These are phyloP conservation scores for Misgurnus anguillicaudatus DNA, from an alignment of 2,113 vertebrate genomes.

Conservation along the genomic window DNA sequence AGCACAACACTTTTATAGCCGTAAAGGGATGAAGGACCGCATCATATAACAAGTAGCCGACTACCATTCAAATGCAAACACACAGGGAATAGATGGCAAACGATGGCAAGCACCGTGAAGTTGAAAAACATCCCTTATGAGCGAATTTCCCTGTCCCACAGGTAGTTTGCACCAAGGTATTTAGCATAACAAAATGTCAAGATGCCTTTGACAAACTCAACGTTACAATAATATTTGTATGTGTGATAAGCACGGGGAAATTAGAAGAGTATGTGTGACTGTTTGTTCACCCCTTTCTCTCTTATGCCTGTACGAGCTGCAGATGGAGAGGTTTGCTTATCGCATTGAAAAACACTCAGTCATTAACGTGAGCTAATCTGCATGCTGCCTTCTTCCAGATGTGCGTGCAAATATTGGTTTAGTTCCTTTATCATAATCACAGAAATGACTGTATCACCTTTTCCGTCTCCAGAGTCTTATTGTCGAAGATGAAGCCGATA, in stretches of 20 bases:
- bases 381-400: conserved; percentile 28
- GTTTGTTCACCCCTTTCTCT: conserved; percentile 41
- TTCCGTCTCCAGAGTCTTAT: conserved; percentile 95
- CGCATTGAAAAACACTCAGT: conserved; percentile 8
- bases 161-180: conserved; percentile 39
- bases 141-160: background rate
- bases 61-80: conserved; percentile 48
- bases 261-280: conserved; percentile 46
- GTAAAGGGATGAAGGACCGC: conserved; percentile 48
- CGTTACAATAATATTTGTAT: conserved; percentile 45
- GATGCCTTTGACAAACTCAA: conserved; percentile 40
- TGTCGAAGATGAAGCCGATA: conserved; percentile 94
- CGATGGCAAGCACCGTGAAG: background rate
- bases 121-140: background rate
- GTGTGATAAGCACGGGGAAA: conserved; percentile 37
- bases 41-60: conserved; percentile 62
- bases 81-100: conserved; percentile 19
- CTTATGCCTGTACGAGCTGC: conserved; percentile 42
- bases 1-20: conserved; percentile 59
- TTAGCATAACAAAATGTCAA: conserved; percentile 38
- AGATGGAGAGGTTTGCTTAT: conserved; percentile 52
- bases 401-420: conserved; percentile 19
- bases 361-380: conserved; percentile 34
- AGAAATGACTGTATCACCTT: conserved; percentile 81
- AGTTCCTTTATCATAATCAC: conserved; percentile 52